A percentile compares a stretch with the other conserved stretches of the same genome.
Conservation (phyloP, 2,888 invertebrate genomes). For the Drosophila tanythrix region DNA sequence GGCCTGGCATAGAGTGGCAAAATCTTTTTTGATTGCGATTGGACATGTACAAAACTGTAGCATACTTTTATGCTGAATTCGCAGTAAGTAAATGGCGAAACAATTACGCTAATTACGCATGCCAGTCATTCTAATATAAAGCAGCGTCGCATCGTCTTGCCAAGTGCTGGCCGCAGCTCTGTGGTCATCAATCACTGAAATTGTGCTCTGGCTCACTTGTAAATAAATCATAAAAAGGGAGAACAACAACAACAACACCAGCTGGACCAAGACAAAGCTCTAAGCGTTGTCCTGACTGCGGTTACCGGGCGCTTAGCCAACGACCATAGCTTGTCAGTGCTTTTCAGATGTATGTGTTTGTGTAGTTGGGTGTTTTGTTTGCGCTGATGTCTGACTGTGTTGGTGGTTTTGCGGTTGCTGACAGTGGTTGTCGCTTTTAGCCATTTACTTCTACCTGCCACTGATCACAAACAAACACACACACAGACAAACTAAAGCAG, state of each 20-base stretch:
- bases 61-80: slow-evolving; percentile 26
- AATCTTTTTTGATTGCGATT: slow-evolving; percentile 27
- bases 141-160: slow-evolving; percentile 14
- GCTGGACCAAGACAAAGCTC: slow-evolving; percentile 25
- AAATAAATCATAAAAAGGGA: slow-evolving; percentile 75
- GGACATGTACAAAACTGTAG: slow-evolving; percentile 1
- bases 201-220: slow-evolving; percentile 46
- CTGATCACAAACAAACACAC: slow-evolving; percentile 27
- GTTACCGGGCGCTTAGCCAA: slow-evolving; percentile 50
- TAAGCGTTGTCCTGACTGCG: slow-evolving; percentile 62
- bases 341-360: slow-evolving; percentile 2
- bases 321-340: slow-evolving; percentile 9
- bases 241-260: slow-evolving; percentile 14
- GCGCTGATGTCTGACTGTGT: slow-evolving; percentile 54
- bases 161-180: slow-evolving; percentile 32
- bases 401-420: slow-evolving; percentile 70
- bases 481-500: slow-evolving; percentile 49
- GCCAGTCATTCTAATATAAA: slow-evolving; percentile 56
- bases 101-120: slow-evolving; percentile 73
- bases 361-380: slow-evolving; percentile 38
- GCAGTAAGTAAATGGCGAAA: slow-evolving; percentile 49
- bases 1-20: slow-evolving; percentile 6
- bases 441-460: slow-evolving; percentile 50
- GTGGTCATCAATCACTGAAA: slow-evolving; percentile 70
- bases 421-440: slow-evolving; percentile 61